Evolutionary conservation across 1,140 invertebrate species (phyloP), one percentile per base, ranked within the genome.

Genomic region (Doryteuthis pealeii): DNA sequence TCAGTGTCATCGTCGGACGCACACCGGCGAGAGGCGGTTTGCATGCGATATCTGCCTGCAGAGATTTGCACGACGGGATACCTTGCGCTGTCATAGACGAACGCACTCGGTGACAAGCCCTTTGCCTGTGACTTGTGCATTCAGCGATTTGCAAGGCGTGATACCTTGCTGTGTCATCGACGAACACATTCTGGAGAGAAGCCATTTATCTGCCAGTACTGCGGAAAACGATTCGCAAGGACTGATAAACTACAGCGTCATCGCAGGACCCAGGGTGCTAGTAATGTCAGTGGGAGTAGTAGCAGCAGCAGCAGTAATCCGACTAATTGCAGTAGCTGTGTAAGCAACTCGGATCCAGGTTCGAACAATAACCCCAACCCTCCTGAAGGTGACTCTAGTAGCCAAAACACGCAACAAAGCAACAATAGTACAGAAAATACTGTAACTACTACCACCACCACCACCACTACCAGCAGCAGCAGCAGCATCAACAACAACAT

Each of bases 1-100:
- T n/a, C 95, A 95, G 85, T 87, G 95, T 67, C 95, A 96, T 86
- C 94, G 95, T 4, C 90, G 94, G 33, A 96, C 95, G 81, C 95
- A 96, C 83, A 96, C 94, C 0, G 94, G 94, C 1, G 91, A 93
- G 75, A 89, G 92, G 3, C 94, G 94, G 2, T 96, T 95, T 22
- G 28, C 6, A n/a, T 77, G 76, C 67, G 40, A 14, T 12, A 22
- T 71, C 12, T 78, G 77, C 65, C 26, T 28, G 35, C 73, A 74
- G 69, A 18, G 32, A 15, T 78, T 78, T 68, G 65, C 71, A n/a
- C 75, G 75, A 22, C 54, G 62, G 28, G 70, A 74, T 35, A 72
- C 10, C 45, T 70, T 18, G 32, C 54, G 31, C 33, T 93, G 90
- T 91, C 93, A 82, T 90, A 89, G 92, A 78, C 92, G 94, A 84